Conservation (phyloP, 2,888 invertebrate species). For the Idaea aversata region DNA sequence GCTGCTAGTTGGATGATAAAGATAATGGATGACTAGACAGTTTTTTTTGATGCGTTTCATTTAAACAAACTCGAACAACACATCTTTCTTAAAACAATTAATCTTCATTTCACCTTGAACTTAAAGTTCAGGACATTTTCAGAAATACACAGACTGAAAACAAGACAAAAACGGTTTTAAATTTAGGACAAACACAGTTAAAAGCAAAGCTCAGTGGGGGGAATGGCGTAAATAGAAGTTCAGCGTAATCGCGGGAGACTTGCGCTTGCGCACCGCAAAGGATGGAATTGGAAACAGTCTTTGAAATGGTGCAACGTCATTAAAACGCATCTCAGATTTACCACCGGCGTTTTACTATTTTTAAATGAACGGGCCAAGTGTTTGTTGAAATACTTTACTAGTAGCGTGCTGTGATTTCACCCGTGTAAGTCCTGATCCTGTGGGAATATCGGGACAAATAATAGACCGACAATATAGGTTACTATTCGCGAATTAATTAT, state of each 20-base stretch:
- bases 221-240: slow-evolving; percentile 43
- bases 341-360: slow-evolving; percentile 17
- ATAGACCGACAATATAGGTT: too few species aligned
- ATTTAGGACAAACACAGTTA: slow-evolving; percentile 31
- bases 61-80: too few species aligned
- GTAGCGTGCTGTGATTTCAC: too few species aligned
- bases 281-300: slow-evolving; percentile 24
- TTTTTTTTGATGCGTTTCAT: too few species aligned
- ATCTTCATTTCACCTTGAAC: not conserved
- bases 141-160: not conserved
- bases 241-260: slow-evolving; percentile 29
- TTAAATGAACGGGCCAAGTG: slow-evolving; percentile 10
- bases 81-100: too few species aligned
- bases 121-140: not conserved
- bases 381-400: too few species aligned
- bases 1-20: too few species aligned
- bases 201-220: slow-evolving; percentile 42
- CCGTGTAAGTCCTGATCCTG: too few species aligned
- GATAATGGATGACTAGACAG: too few species aligned
- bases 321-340: slow-evolving; percentile 37
- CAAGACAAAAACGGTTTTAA: slow-evolving; percentile 15
- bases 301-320: slow-evolving; percentile 28
- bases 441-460: too few species aligned
- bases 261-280: slow-evolving; percentile 24
- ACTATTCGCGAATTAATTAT: too few species aligned